Evolutionary conservation across 53 echinoderm and acorn worm genomes (phyloP).

Genomic region (Zoroaster sp.): DNA sequence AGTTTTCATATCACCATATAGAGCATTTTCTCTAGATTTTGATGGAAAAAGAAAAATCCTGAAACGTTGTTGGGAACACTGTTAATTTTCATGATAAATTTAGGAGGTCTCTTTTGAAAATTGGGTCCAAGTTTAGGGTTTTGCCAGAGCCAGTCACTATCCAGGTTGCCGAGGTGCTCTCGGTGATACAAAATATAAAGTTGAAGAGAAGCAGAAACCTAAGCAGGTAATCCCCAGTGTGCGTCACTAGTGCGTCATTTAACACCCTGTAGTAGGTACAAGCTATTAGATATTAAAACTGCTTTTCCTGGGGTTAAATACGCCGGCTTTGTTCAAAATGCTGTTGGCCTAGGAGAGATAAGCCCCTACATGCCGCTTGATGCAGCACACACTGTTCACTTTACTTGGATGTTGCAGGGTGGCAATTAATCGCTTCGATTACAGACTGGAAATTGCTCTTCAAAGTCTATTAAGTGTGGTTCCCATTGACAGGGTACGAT

Average conservation of each 20-base stretch:
- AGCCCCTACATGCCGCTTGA: not conserved
- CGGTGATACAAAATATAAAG: too few species aligned
- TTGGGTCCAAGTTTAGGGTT: too few species aligned
- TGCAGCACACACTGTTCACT: not conserved
- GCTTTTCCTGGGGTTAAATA: constrained; percentile 2
- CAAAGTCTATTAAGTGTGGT: not conserved
- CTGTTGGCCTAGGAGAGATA: constrained; percentile 20
- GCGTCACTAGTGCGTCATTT: constrained; percentile 44
- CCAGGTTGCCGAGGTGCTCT: too few species aligned
- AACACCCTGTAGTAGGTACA: not conserved
- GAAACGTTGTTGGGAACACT: too few species aligned
- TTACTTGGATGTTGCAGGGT: not conserved
- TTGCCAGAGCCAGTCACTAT: too few species aligned
- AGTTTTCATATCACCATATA: too few species aligned
- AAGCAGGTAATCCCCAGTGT: not conserved
- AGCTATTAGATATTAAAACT: not conserved
- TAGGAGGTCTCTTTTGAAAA: too few species aligned
- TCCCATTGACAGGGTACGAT: not conserved
- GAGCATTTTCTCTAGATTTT: too few species aligned
- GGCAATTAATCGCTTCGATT: not conserved
- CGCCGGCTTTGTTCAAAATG: constrained; percentile 24
- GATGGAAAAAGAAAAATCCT: too few species aligned
- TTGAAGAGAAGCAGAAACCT: not conserved
- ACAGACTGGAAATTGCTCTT: not conserved
- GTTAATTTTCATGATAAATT: too few species aligned